phyloP scores from a whole-genome alignment of 1,140 invertebrate species.

The Lineus longissimus region DNA sequence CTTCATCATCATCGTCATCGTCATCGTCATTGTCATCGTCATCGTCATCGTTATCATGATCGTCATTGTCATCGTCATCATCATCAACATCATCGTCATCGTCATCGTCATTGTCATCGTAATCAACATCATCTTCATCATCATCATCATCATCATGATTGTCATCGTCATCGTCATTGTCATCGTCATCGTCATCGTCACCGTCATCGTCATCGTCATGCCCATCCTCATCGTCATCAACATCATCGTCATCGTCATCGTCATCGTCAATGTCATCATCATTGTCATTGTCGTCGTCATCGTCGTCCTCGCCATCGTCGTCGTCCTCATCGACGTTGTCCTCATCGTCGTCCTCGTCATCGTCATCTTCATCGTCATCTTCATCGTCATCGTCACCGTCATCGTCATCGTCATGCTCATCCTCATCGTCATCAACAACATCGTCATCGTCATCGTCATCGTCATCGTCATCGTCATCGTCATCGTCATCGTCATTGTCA shows the following conservation, averaged over 20 bases:
- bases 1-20: conserved; percentile 11
- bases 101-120: too few species aligned
- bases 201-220: too few species aligned
- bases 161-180: too few species aligned
- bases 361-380: conserved; percentile 7
- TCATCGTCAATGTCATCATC: background rate
- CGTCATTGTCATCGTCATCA: background rate
- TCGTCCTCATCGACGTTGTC: too few species aligned
- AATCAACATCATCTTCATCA: background rate
- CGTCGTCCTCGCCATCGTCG: background rate
- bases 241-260: too few species aligned
- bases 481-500: conserved; percentile 15
- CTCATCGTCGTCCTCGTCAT: too few species aligned
- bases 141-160: too few species aligned
- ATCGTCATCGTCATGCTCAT: conserved; percentile 10
- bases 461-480: conserved; percentile 12
- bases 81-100: too few species aligned
- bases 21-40: background rate
- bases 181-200: conserved; percentile 10
- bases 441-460: too few species aligned
- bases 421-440: too few species aligned
- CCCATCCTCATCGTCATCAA: too few species aligned
- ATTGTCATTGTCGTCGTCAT: background rate
- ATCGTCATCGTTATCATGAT: background rate
- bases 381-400: conserved; percentile 15